Evolutionary conservation across 2,888 invertebrate genomes (phyloP).

Genomic region (Nymphalis polychloros): DNA sequence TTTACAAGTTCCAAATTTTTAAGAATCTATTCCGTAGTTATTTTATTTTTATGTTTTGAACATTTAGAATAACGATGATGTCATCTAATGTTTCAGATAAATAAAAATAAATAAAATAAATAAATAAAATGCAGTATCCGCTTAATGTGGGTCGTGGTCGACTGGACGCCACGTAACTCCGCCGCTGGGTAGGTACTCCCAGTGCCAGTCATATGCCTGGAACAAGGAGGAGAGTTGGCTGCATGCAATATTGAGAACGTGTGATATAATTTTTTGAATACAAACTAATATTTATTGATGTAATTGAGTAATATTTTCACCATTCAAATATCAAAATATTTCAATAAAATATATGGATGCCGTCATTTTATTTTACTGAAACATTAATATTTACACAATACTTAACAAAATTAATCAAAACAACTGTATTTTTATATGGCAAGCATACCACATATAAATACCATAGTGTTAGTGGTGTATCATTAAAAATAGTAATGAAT

Average conservation of each 20-base stretch:
- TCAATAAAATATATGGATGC: too few species aligned
- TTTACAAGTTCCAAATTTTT: not conserved
- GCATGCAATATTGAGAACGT: not conserved
- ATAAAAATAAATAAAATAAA: too few species aligned
- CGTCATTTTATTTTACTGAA: too few species aligned
- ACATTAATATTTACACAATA: too few species aligned
- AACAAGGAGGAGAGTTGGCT: slow-evolving; percentile 15
- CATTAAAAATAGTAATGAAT: too few species aligned
- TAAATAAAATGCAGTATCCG: not conserved
- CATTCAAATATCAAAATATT: not conserved
- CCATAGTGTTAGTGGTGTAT: too few species aligned
- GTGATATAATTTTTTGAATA: not conserved
- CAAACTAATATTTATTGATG: not conserved
- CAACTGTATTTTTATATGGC: too few species aligned
- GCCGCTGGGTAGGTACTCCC: slow-evolving; percentile 16
- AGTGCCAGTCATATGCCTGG: slow-evolving; percentile 49
- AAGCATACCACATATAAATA: too few species aligned
- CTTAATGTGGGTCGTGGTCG: not conserved
- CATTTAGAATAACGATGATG: too few species aligned
- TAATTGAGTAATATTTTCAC: not conserved
- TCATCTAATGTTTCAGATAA: not conserved
- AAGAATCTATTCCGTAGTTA: not conserved
- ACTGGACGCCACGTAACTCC: slow-evolving; percentile 1
- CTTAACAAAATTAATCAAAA: too few species aligned
- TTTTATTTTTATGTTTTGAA: too few species aligned